These are phyloP conservation scores for Lepas anatifera DNA, from an alignment of 2,888 invertebrate genomes.

Conservation along the genomic window DNA sequence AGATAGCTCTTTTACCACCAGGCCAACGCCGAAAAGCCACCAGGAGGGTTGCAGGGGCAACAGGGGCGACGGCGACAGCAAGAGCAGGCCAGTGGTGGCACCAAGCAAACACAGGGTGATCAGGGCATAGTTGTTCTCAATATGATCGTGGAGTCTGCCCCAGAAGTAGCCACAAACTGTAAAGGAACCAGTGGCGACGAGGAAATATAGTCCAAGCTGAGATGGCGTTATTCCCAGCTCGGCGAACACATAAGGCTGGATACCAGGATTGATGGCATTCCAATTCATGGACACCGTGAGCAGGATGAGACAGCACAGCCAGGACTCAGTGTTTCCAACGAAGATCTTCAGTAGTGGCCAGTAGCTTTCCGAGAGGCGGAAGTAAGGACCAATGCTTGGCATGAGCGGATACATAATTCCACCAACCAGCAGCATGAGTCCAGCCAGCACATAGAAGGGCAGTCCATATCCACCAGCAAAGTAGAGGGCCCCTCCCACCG, in stretches of 20 bases:
- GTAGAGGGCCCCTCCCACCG: too few relatives aligned
- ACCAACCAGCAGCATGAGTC: too few relatives aligned
- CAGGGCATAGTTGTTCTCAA: slow-evolving; percentile 57
- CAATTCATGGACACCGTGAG: not conserved
- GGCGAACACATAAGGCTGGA: not conserved
- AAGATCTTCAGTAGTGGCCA: not conserved
- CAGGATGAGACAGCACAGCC: not conserved
- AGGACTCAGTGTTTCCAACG: too few relatives aligned
- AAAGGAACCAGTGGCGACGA: not conserved
- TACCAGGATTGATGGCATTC: not conserved
- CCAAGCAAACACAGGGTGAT: slow-evolving; percentile 55
- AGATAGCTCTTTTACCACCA: not conserved
- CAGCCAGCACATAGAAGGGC: too few relatives aligned
- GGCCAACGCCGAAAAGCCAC: not conserved
- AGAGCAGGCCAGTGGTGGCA: slow-evolving; percentile 47
- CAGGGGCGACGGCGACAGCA: slow-evolving; percentile 54
- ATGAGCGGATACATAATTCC: slow-evolving; percentile 52
- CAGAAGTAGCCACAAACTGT: not conserved
- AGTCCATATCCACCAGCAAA: too few relatives aligned
- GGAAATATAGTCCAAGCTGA: not conserved
- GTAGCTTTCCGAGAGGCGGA: not conserved
- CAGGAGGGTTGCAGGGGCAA: slow-evolving; percentile 25
- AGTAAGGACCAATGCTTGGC: slow-evolving; percentile 35
- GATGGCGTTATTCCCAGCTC: not conserved
- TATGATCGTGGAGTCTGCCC: slow-evolving; percentile 44